A percentile compares a stretch with the other conserved stretches of the same genome.
Conservation (phyloP, 2,797 vertebrate species). For the Pangasius krempfi region DNA sequence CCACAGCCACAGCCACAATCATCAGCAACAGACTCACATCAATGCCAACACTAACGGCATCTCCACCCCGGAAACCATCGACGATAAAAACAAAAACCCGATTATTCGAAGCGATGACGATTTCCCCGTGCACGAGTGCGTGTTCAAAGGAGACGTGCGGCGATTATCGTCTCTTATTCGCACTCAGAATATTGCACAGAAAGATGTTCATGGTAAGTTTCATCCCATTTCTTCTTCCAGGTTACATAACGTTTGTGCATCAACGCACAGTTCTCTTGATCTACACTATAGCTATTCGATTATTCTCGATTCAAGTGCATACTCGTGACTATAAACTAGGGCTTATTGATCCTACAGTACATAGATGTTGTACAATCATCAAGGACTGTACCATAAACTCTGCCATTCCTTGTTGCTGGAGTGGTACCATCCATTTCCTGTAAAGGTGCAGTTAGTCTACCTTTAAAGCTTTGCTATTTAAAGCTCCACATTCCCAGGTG, state of each 20-base stretch:
- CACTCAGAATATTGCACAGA: constrained; percentile 94
- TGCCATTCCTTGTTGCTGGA: too few species aligned
- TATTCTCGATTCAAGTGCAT: background rate
- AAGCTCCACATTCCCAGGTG: too few species aligned
- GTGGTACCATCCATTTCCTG: too few species aligned
- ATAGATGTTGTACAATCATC: background rate
- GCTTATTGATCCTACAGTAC: background rate
- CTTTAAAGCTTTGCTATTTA: too few species aligned
- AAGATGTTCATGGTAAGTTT: constrained; percentile 92
- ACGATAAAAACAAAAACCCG: constrained; percentile 79
- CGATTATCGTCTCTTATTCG: constrained; percentile 93
- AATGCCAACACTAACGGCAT: constrained; percentile 73
- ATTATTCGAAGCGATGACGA: constrained; percentile 70
- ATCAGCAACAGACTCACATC: constrained; percentile 69
- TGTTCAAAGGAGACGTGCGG: constrained; percentile 93
- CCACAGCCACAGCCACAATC: constrained; percentile 50
- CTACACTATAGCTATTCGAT: background rate
- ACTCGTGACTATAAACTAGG: background rate
- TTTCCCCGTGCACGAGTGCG: constrained; percentile 94
- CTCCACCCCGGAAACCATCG: constrained; percentile 67
- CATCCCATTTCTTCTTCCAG: background rate
- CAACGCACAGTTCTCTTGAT: background rate
- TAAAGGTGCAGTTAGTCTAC: too few species aligned
- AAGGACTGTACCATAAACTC: too few species aligned
- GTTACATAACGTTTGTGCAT: background rate